Conservation (phyloP, 2,113 vertebrate species). For the Heptranchias perlo region DNA sequence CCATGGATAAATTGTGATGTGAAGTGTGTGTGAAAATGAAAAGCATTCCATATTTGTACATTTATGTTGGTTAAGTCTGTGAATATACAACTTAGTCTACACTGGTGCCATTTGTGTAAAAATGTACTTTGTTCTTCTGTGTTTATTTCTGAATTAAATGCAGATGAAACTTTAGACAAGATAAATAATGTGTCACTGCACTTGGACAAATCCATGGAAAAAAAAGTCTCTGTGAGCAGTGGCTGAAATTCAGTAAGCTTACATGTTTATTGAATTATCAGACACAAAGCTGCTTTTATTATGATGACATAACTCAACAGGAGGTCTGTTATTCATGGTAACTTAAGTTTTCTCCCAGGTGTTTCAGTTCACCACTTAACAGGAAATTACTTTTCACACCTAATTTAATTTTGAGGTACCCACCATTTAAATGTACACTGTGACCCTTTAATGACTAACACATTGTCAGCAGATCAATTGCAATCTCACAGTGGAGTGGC, state of each 20-base stretch:
- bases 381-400: slow-evolving; percentile 99
- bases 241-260: slow-evolving; percentile 35
- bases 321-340: slow-evolving; percentile 48
- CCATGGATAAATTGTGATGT: neutral
- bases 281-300: slow-evolving; percentile 36
- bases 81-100: neutral
- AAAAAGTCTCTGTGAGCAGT: slow-evolving; percentile 11
- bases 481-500: slow-evolving; percentile 63
- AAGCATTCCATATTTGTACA: neutral
- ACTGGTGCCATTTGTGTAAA: neutral
- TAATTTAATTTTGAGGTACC: slow-evolving; percentile 99
- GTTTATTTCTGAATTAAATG: neutral
- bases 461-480: slow-evolving; percentile 87
- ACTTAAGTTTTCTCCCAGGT: slow-evolving; percentile 68
- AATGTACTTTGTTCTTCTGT: neutral
- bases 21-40: neutral
- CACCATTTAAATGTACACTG: slow-evolving; percentile 88
- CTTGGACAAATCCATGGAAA: neutral
- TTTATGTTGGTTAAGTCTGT: neutral
- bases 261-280: slow-evolving; percentile 32
- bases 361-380: slow-evolving; percentile 79
- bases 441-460: slow-evolving; percentile 96
- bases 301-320: slow-evolving; percentile 34
- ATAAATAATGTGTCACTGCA: neutral
- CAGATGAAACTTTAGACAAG: slow-evolving; percentile 32